Evolutionary conservation across 2,888 invertebrate genomes (phyloP).

Genomic region (Drosophila nr. perissopoda): DNA sequence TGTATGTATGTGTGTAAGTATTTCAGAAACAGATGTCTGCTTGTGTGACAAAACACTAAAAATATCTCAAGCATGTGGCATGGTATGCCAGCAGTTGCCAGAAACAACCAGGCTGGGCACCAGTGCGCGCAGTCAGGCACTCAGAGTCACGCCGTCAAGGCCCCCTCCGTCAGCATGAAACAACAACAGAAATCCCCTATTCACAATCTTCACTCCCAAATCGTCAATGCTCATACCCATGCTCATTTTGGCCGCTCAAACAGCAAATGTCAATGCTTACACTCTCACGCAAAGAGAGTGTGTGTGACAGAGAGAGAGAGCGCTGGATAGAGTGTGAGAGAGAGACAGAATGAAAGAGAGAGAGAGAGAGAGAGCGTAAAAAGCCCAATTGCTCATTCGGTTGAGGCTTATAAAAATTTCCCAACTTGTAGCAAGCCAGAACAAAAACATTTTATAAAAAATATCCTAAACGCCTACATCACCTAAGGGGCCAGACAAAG

Average conservation of each 20-base stretch:
- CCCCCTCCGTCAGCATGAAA: slow-evolving; percentile 4
- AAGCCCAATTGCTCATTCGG: slow-evolving; percentile 17
- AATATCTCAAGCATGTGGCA: slow-evolving; percentile 70
- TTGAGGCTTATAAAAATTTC: slow-evolving; percentile 41
- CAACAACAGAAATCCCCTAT: slow-evolving; percentile 4
- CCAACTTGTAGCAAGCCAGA: slow-evolving; percentile 52
- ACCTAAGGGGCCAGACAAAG: background rate
- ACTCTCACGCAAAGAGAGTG: slow-evolving; percentile 6
- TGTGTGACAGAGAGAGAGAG: background rate
- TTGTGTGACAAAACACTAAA: slow-evolving; percentile 69
- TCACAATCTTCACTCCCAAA: slow-evolving; percentile 43
- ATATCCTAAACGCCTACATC: slow-evolving; percentile 21
- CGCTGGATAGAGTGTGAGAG: background rate
- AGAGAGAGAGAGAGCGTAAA: slow-evolving; percentile 1
- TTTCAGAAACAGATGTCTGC: slow-evolving; percentile 67
- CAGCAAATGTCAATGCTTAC: slow-evolving; percentile 60
- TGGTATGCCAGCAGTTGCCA: slow-evolving; percentile 63
- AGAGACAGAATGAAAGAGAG: background rate
- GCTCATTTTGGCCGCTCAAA: slow-evolving; percentile 35
- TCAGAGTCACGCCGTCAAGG: slow-evolving; percentile 36
- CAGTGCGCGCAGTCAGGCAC: slow-evolving; percentile 45
- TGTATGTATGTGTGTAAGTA: slow-evolving; percentile 35
- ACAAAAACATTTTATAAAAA: slow-evolving; percentile 35
- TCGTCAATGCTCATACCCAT: slow-evolving; percentile 40
- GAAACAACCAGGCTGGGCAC: slow-evolving; percentile 50